Evolutionary conservation across 2,113 vertebrate genomes (phyloP).

Genomic region (Laticauda laticaudata): DNA sequence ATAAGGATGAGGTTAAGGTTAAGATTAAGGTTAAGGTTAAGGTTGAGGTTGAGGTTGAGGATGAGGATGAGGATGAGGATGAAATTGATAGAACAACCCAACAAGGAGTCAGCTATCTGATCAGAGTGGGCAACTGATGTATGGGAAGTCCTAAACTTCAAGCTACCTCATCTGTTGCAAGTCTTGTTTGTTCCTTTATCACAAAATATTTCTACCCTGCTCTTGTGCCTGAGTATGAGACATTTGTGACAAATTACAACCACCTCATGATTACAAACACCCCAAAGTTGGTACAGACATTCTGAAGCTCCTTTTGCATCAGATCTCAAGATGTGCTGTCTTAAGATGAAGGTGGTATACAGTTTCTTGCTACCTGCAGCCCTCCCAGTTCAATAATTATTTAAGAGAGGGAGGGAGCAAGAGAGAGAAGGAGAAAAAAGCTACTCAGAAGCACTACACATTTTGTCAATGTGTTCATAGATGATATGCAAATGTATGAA

Average conservation of each 20-base stretch:
- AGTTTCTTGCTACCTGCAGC: neutral
- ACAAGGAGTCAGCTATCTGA: neutral
- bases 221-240: neutral
- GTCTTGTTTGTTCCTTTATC: neutral
- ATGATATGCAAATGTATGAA: constrained; percentile 34
- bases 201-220: neutral
- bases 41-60: no score
- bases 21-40: no score
- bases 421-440: neutral
- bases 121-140: neutral
- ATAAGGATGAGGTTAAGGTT: no score
- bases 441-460: constrained; percentile 1
- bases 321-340: neutral
- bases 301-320: neutral
- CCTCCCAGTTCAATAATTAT: neutral
- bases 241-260: neutral
- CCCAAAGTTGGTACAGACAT: neutral
- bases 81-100: neutral
- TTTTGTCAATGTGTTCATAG: constrained; percentile 25
- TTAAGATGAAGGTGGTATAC: neutral
- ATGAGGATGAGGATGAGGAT: neutral
- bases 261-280: neutral
- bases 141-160: neutral
- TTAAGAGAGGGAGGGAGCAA: neutral
- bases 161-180: neutral